A percentile compares a stretch with the other conserved stretches of the same genome.
These are phyloP conservation scores for Pollachius pollachius DNA, from an alignment of 2,113 vertebrate genomes.

Conservation along the genomic window DNA sequence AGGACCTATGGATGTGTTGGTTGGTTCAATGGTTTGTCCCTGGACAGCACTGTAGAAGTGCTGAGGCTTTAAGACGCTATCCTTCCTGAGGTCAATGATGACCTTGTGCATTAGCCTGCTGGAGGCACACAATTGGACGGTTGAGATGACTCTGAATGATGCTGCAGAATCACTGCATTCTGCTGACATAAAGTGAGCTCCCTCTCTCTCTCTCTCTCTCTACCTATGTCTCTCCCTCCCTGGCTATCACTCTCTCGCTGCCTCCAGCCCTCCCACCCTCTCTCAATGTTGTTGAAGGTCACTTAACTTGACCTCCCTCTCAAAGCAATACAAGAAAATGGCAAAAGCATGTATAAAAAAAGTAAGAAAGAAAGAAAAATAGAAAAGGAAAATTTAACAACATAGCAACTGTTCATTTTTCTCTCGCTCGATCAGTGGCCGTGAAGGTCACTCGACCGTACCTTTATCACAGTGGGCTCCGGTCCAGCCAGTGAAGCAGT, in stretches of 20 bases:
- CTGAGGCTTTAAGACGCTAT: too few species aligned
- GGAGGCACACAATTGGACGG: neutral
- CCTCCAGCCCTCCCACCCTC: neutral
- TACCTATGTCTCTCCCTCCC: neutral
- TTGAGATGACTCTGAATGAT: conserved; percentile 29
- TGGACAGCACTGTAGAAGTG: neutral
- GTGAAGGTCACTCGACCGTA: conserved; percentile 51
- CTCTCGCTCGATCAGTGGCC: too few species aligned
- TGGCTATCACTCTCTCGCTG: too few species aligned
- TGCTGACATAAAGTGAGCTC: neutral
- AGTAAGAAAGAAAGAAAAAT: too few species aligned
- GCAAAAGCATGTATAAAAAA: too few species aligned
- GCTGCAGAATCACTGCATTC: neutral
- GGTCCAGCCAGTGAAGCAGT: conserved; percentile 87
- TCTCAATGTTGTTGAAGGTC: too few species aligned
- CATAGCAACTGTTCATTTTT: too few species aligned
- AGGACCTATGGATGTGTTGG: too few species aligned
- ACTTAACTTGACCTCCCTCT: too few species aligned
- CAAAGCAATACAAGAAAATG: too few species aligned
- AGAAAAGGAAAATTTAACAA: too few species aligned
- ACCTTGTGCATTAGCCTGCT: conserved; percentile 28
- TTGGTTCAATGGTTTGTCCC: too few species aligned
- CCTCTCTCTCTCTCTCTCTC: neutral
- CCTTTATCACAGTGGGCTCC: conserved; percentile 85
- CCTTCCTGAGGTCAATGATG: neutral